Percentiles rank a stretch among this genome's conserved stretches.
These are phyloP conservation scores for Camelus dromedarius DNA, from an alignment of 2,113 vertebrate genomes.

Conservation along the genomic window DNA sequence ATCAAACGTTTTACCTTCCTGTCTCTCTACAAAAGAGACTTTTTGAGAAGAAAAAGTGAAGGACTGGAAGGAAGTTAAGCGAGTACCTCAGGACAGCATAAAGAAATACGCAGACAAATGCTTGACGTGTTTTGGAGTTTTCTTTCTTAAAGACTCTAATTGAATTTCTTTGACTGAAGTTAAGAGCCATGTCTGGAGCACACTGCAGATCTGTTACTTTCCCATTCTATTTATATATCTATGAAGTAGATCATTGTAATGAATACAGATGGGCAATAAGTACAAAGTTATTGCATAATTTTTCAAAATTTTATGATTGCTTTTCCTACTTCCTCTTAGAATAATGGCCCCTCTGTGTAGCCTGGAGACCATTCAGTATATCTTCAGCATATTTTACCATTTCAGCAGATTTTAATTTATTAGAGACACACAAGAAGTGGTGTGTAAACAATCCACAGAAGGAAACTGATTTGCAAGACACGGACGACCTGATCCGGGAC, in stretches of 20 bases:
- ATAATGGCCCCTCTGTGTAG: constrained; percentile 88
- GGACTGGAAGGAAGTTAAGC: constrained; percentile 24
- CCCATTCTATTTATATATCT: constrained; percentile 86
- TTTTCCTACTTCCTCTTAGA: constrained; percentile 88
- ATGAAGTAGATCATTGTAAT: constrained; percentile 89
- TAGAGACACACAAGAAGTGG: constrained; percentile 87
- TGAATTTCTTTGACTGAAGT: constrained; percentile 81
- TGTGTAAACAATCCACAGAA: constrained; percentile 87
- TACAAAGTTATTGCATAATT: constrained; percentile 90
- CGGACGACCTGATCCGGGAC: constrained; percentile 75
- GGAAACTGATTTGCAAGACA: constrained; percentile 86
- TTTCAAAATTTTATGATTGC: constrained; percentile 91
- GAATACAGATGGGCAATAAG: constrained; percentile 88
- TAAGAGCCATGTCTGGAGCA: constrained; percentile 66
- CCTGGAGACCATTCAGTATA: constrained; percentile 82
- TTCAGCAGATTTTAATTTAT: constrained; percentile 89
- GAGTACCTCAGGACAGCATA: neutral
- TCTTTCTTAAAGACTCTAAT: constrained; percentile 63
- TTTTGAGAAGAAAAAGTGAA: constrained; percentile 22
- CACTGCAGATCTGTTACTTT: constrained; percentile 81
- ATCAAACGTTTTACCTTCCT: constrained; percentile 67
- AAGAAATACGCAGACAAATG: constrained; percentile 68
- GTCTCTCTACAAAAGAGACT: constrained; percentile 61
- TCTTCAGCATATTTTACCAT: constrained; percentile 84
- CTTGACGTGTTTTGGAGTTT: constrained; percentile 45